Evolutionary conservation across 2,797 vertebrate genomes (phyloP), one percentile per base, ranked within the genome.

Genomic region (Enteromius anoplus): DNA sequence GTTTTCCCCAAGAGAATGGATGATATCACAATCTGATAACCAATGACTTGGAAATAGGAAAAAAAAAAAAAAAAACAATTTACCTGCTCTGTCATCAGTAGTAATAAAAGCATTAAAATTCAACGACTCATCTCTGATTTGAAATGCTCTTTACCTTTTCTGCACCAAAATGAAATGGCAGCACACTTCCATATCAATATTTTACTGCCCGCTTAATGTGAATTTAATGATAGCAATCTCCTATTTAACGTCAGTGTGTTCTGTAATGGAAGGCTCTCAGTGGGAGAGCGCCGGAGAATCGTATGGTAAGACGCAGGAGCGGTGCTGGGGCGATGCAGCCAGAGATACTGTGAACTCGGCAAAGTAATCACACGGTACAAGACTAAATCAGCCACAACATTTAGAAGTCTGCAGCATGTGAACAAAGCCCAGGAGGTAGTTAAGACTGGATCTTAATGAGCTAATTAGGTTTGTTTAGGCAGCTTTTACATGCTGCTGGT

Each of bases 181-280:
- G 55, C 82, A 78, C 69, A 84, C 85, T 85, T 86, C 72, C 62
- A 72, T 86, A 86, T 87, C 72, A 89, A 86, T 84, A 82, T 87
- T 88, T 87, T 84, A 89, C 85, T 86, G 81, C 70, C 62, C 47
- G 60, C 70, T 87, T 88, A 90, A 89, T 89, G 85, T 85, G 85
- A 80, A 88, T 90, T 87, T 90, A 90, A 89, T 88, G 85, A 89
- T 81, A 86, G 78, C 88, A 85, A 88, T 88, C 84, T 89, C 80
- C 86, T 86, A 84, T 86, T 89, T 89, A 87, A 81, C 81, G 78
- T 78, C 82, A 81, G 82, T 85, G 84, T 87, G 77, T 80, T 88
- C 84, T 85, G 80, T 88, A 88, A 87, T 85, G 85, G 76, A 89
- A 86, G 83, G 71, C 75, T 79, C 83, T 78, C 64, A 65, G 82